A percentile compares a stretch with the other conserved stretches of the same genome.
Conservation (phyloP, 2,888 invertebrate species). For the Seira musarum region DNA sequence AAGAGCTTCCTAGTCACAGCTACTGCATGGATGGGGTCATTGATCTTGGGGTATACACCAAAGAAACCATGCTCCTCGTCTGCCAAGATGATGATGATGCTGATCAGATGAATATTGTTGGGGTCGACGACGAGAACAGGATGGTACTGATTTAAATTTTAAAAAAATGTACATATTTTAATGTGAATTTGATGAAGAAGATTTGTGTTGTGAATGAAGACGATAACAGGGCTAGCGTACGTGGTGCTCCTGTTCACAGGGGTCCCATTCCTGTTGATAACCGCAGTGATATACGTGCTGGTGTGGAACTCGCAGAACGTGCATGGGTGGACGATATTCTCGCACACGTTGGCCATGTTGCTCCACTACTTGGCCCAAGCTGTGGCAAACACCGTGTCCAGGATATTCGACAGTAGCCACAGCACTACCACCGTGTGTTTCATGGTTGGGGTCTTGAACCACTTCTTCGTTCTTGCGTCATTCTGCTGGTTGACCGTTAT, state of each 20-base stretch:
- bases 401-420: constrained; percentile 25
- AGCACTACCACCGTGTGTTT: constrained; percentile 23
- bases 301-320: constrained; percentile 57
- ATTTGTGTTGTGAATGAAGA: constrained; percentile 22
- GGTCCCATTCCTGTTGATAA: constrained; percentile 55
- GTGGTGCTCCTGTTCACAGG: constrained; percentile 59
- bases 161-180: too few relatives aligned
- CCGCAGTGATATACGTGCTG: constrained; percentile 51
- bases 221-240: constrained; percentile 48
- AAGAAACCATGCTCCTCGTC: too few relatives aligned
- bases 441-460: constrained; percentile 55
- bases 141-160: too few relatives aligned
- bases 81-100: not conserved
- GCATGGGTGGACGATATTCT: constrained; percentile 60
- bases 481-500: constrained; percentile 66
- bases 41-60: not conserved
- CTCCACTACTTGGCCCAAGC: constrained; percentile 53
- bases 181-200: not conserved
- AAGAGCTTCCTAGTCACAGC: too few relatives aligned
- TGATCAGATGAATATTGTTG: not conserved
- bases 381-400: constrained; percentile 52
- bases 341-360: constrained; percentile 59
- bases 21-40: constrained; percentile 57
- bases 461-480: constrained; percentile 62
- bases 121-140: not conserved